Base-by-base conservation (phyloP, 2,113 vertebrate species). In the Paracanthobrama guichenoti region DNA sequence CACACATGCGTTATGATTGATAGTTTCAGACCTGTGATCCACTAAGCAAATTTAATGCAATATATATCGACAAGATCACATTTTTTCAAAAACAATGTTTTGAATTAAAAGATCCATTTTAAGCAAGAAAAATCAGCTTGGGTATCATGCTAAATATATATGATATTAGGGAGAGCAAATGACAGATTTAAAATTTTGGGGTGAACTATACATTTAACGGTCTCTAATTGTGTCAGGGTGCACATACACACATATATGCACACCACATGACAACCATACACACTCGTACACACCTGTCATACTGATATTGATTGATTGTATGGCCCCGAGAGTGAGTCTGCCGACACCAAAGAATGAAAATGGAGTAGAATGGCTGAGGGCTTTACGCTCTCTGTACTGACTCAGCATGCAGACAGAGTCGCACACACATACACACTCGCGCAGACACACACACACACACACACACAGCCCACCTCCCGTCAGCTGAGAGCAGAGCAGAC, bases 261-360 rank as follows among this genome's bases (percentile, higher is more conserved):
- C 53, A 31, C 44, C 81, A 86, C 39, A 35, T 59, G 42, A 83
- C 57, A 44, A n/a, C 28, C 84, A 81, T 69, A n/a, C 59, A 86
- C 44, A 81, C 80, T 73, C 84, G 77, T 64, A 80, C 64, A 39
- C 76, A 69, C 57, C 84, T 89, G 86, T 89, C 88, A 89, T 81
- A 60, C 78, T 53, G 69, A 83, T 81, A 84, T 78, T 86, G 88
- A 89, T 84, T 84, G 84, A 89, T 89, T 84, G 85, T 69, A 79
- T 84, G 72, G 67, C 82, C 78, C 77, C 71, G 46, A 82, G 66
- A 81, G 84, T 73, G 81, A 86, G 82, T 84, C 81, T 87, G 81
- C 82, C 84, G 72, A 80, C 84, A 88, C 71, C 73, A 86, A 28
- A 86, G 77, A 84, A 74, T 46, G 77, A 84, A 76, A 88, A 86